Evolutionary conservation across 1,140 invertebrate genomes (phyloP), one percentile per base, ranked within the genome.

Genomic region (Trichonephila inaurata): DNA sequence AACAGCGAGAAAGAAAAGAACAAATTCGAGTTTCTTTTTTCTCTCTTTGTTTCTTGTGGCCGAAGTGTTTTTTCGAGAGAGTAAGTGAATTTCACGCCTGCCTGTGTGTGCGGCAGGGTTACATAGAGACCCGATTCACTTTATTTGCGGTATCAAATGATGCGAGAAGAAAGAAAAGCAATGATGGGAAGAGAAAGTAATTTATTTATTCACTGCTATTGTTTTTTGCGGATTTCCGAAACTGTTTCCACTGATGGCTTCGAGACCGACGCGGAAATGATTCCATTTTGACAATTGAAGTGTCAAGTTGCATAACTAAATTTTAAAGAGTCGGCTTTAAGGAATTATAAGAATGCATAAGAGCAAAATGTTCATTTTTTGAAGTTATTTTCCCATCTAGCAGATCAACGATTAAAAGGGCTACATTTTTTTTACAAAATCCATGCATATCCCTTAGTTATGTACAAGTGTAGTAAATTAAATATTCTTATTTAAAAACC

Each of bases 91-190:
- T 77, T 77, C 33, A 77, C 72, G 72, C 72, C 28, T 10, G 33
- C 33, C 2, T 40, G 33, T 40, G 33, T 40, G 33, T 40, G 33
- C 28, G 72, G 72, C 72, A 77, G 72, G 14, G 33, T 77, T 40
- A 19, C 33, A 18, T 77, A 33, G 14, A 77, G 72, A 77, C 33
- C 72, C 72, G 72, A 77, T 77, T 77, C 72, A 28, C 33, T 77
- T 77, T 77, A 77, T 77, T 77, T 77, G 72, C n/a, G 72, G 28
- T 77, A 77, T 77, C 72, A 77, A 77, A 77, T 77, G 72, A 77
- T 77, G 72, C 72, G 28, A 33, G 21, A 33, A 82, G 40, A 33
- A 69, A 28, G 28, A 91, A 44, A 51, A 90, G 28, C 1, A 60
- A 88, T 10, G 33, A 28, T 12, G 40, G 86, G 14, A 28, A 28